These are phyloP conservation scores for Cariama cristata DNA, from an alignment of 2,113 vertebrate genomes.

Conservation along the genomic window DNA sequence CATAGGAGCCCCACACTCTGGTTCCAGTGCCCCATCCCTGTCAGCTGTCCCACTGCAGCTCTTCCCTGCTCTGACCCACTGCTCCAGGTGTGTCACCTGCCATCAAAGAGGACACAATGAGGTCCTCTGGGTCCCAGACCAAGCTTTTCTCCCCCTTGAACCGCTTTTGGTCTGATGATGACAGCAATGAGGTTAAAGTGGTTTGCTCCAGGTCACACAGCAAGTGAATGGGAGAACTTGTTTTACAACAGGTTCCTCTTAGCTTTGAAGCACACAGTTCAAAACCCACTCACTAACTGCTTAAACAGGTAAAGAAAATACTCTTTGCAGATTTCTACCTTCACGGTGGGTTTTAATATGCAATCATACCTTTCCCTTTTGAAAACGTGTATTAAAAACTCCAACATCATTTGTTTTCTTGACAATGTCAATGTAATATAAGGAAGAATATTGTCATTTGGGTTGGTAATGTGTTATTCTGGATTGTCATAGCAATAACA, in stretches of 20 bases:
- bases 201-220: neutral
- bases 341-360: neutral
- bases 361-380: neutral
- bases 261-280: neutral
- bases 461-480: neutral
- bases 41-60: neutral
- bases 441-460: slow-evolving; percentile 3
- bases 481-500: slow-evolving; percentile 16
- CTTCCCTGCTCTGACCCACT: too few relatives aligned
- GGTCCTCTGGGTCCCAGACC: neutral
- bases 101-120: neutral
- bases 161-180: neutral
- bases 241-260: neutral
- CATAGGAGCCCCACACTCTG: neutral
- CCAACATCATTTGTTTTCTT: neutral
- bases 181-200: neutral
- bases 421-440: neutral
- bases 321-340: neutral
- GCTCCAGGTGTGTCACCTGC: neutral
- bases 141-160: neutral
- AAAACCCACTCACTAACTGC: neutral
- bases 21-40: too few relatives aligned
- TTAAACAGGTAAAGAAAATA: neutral
- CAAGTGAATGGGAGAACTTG: neutral
- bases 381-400: neutral